Conservation (phyloP, 2,888 invertebrate genomes). For the Cacoxenus indagator region DNA sequence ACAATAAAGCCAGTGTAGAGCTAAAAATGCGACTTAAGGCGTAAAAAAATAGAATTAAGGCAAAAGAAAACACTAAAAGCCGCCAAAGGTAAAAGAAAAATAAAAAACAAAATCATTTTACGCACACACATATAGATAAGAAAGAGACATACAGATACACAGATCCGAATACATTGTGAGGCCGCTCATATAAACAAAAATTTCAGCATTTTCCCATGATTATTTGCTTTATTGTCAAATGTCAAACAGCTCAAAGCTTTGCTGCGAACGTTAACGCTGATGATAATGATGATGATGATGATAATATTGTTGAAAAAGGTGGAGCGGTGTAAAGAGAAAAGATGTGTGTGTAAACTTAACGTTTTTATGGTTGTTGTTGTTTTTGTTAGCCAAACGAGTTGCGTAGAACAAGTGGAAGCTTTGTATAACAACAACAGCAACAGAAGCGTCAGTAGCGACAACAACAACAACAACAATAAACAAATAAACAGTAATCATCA, state of each 20-base stretch:
- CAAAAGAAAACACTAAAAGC: conserved; percentile 16
- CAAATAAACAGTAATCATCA: conserved; percentile 40
- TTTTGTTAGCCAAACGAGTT: conserved; percentile 35
- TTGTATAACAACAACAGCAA: conserved; percentile 60
- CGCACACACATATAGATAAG: not conserved
- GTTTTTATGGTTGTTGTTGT: conserved; percentile 27
- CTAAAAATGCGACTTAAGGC: not conserved
- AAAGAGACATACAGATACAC: not conserved
- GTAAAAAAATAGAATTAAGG: not conserved
- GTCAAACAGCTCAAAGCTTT: conserved; percentile 26
- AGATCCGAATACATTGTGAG: not conserved
- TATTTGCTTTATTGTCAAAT: conserved; percentile 38
- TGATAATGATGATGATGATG: not conserved
- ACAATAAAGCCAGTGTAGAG: not conserved
- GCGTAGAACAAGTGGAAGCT: conserved; percentile 66
- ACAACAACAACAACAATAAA: conserved; percentile 37
- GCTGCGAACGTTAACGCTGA: not conserved
- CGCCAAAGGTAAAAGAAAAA: conserved; percentile 27
- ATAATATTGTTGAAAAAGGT: not conserved
- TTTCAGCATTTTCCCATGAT: conserved; percentile 36
- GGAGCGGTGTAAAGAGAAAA: not conserved
- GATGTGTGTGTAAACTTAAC: conserved; percentile 18
- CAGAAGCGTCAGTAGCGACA: conserved; percentile 32
- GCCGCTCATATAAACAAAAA: conserved; percentile 22
- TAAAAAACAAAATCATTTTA: conserved; percentile 20